A percentile compares a stretch with the other conserved stretches of the same genome.
These are phyloP conservation scores for Clistopyga incitator DNA, from an alignment of 2,888 invertebrate genomes.

Conservation along the genomic window DNA sequence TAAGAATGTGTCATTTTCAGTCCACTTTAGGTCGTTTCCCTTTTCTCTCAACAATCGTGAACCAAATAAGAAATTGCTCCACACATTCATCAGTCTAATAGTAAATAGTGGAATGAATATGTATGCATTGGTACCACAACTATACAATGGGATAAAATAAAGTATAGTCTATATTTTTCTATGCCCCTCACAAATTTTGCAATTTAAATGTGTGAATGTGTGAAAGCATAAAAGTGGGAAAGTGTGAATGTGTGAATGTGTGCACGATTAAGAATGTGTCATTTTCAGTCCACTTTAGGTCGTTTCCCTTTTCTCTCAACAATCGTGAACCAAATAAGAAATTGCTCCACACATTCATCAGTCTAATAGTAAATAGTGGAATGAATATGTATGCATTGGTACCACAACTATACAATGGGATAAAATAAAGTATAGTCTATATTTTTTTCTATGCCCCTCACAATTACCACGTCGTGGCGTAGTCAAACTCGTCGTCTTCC, in stretches of 20 bases:
- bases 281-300: background rate
- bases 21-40: background rate
- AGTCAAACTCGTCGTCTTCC: conserved; percentile 24
- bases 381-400: conserved; percentile 21
- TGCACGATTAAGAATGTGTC: no score
- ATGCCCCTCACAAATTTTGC: conserved; percentile 18
- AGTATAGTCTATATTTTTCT: conserved; percentile 42
- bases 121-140: conserved; percentile 5
- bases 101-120: conserved; percentile 34
- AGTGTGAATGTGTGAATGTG: no score
- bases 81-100: conserved; percentile 47
- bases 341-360: conserved; percentile 53
- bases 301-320: conserved; percentile 8
- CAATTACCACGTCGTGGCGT: conserved; percentile 18
- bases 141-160: background rate
- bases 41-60: conserved; percentile 16
- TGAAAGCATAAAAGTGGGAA: no score
- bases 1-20: no score
- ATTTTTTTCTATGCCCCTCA: conserved; percentile 47
- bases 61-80: conserved; percentile 50
- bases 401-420: background rate
- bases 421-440: conserved; percentile 11
- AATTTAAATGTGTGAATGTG: no score
- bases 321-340: conserved; percentile 39
- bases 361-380: conserved; percentile 34